Conservation (phyloP, 2,797 vertebrate species). For the Natrix natrix region DNA sequence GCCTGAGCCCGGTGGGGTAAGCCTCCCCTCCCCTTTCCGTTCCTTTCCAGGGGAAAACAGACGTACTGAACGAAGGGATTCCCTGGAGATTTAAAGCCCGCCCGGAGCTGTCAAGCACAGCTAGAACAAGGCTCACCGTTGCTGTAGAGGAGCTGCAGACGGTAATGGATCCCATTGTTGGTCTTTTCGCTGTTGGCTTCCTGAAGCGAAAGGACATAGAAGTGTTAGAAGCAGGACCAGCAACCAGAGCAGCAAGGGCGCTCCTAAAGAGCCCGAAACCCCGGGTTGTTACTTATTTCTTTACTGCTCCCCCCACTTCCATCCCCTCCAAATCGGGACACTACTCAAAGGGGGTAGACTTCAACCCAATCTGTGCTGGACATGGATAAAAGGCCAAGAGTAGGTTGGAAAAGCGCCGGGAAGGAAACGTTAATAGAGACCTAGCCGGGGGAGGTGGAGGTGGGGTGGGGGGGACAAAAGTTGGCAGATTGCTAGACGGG, state of each 20-base stretch:
- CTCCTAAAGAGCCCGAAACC: not conserved
- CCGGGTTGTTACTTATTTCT: too few relatives aligned
- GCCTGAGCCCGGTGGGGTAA: too few relatives aligned
- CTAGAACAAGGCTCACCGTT: conserved; percentile 81
- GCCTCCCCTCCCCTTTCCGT: not conserved
- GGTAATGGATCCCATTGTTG: conserved; percentile 98
- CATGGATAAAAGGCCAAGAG: not conserved
- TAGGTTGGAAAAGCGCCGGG: not conserved
- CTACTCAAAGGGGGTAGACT: not conserved
- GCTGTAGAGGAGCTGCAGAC: conserved; percentile 96
- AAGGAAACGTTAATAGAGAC: too few relatives aligned
- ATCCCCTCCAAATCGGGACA: not conserved
- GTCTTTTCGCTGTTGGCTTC: conserved; percentile 97
- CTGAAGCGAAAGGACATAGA: conserved; percentile 69
- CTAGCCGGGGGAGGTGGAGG: too few relatives aligned
- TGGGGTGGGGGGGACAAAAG: not conserved
- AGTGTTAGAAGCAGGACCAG: not conserved
- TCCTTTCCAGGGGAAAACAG: not conserved
- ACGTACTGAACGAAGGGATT: not conserved
- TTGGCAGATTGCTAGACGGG: not conserved
- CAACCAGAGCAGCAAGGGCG: too few relatives aligned
- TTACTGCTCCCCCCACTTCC: accelerated
- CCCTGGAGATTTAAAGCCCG: not conserved
- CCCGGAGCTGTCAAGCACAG: not conserved
- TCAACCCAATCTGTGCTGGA: not conserved